phyloP scores from a whole-genome alignment of 1,140 invertebrate species.

The Drosophila pallidifrons region DNA sequence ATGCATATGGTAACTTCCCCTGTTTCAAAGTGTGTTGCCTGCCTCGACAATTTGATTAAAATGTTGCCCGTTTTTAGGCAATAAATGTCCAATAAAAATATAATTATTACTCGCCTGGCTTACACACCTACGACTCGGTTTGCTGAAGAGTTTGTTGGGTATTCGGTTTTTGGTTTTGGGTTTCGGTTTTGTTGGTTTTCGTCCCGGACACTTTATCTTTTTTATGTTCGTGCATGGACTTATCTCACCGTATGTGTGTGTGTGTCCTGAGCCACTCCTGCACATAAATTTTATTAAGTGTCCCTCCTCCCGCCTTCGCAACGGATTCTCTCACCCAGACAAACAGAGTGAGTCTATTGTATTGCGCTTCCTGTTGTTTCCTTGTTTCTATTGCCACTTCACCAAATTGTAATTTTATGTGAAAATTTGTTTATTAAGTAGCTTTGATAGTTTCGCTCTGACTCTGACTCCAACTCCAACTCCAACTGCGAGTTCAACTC shows the following conservation, averaged over 20 bases:
- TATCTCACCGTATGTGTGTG: conserved; percentile 46
- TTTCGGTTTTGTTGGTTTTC: conserved; percentile 5
- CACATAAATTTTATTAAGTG: conserved; percentile 79
- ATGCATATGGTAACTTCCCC: neutral
- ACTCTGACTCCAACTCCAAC: conserved; percentile 1
- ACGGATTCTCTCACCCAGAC: neutral
- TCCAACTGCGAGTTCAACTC: neutral
- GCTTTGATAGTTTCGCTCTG: conserved; percentile 68
- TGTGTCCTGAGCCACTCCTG: conserved; percentile 71
- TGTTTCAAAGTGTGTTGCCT: neutral
- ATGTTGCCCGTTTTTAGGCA: conserved; percentile 68
- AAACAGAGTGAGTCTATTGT: conserved; percentile 22
- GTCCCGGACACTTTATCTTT: conserved; percentile 70
- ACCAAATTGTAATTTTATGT: conserved; percentile 75
- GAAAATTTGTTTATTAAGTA: conserved; percentile 84
- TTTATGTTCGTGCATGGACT: conserved; percentile 59
- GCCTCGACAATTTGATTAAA: conserved; percentile 72
- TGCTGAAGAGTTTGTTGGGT: conserved; percentile 18
- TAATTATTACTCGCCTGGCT: conserved; percentile 76
- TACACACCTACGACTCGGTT: conserved; percentile 55
- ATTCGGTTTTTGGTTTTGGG: conserved; percentile 20
- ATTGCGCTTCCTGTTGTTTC: conserved; percentile 32
- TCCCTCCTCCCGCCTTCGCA: conserved; percentile 18
- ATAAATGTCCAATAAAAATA: conserved; percentile 85
- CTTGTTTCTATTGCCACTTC: conserved; percentile 30